Conservation (phyloP, 2,888 invertebrate genomes). For the Eledona agricola region DNA sequence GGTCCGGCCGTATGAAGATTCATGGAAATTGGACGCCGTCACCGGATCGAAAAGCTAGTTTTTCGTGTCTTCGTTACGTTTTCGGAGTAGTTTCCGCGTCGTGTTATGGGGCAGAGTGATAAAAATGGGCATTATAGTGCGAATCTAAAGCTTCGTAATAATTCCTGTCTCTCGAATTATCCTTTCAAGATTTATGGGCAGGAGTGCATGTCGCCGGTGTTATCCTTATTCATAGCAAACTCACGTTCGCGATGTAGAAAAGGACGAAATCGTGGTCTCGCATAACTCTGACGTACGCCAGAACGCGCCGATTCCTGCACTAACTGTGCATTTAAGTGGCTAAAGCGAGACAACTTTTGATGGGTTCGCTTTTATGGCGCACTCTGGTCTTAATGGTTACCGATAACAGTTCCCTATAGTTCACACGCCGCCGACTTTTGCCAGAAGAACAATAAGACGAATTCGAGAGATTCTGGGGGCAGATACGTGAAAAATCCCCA, state of each 20-base stretch:
- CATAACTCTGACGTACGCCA: conserved; percentile 27
- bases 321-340: conserved; percentile 55
- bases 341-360: conserved; percentile 58
- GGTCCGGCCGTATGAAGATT: too few relatives aligned
- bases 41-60: too few relatives aligned
- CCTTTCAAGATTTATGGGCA: conserved; percentile 40
- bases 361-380: conserved; percentile 57
- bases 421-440: conserved; percentile 30
- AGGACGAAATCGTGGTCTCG: conserved; percentile 25
- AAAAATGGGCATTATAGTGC: conserved; percentile 40
- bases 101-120: conserved; percentile 36
- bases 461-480: conserved; percentile 24
- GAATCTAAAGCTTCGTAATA: conserved; percentile 40
- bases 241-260: conserved; percentile 16
- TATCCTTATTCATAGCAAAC: conserved; percentile 15
- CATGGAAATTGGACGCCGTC: too few relatives aligned
- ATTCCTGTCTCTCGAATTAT: conserved; percentile 39
- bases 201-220: conserved; percentile 34
- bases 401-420: conserved; percentile 48
- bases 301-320: conserved; percentile 39
- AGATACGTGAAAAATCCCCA: conserved; percentile 18
- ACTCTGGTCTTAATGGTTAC: conserved; percentile 56
- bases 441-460: conserved; percentile 30
- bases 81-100: too few relatives aligned
- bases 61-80: too few relatives aligned